Percentiles rank a stretch among this genome's conserved stretches.
Conservation (phyloP, 2,113 vertebrate species). For the Athene noctua region DNA sequence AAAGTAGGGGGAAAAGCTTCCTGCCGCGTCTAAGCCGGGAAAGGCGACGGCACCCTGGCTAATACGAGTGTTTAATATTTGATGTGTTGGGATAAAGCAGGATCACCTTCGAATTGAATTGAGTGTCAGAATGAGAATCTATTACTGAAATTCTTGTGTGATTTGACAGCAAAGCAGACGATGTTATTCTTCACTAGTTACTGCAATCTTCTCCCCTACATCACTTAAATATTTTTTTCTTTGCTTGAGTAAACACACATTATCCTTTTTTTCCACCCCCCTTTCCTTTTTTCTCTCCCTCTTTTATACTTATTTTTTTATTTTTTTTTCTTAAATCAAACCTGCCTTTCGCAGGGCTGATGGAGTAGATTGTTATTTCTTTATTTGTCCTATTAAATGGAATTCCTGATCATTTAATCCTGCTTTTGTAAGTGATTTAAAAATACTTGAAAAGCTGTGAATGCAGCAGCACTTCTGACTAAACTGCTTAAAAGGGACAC, state of each 20-base stretch:
- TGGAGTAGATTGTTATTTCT: slow-evolving; percentile 85
- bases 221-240: slow-evolving; percentile 97
- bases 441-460: slow-evolving; percentile 79
- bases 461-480: slow-evolving; percentile 59
- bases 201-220: slow-evolving; percentile 88
- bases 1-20: slow-evolving; percentile 71
- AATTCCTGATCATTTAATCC: slow-evolving; percentile 85
- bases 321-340: slow-evolving; percentile 67
- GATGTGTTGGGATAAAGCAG: slow-evolving; percentile 99
- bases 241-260: slow-evolving; percentile 95
- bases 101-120: slow-evolving; percentile 99
- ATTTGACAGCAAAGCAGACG: slow-evolving; percentile 93
- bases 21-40: slow-evolving; percentile 85
- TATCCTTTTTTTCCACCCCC: slow-evolving; percentile 81
- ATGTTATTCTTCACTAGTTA: slow-evolving; percentile 93
- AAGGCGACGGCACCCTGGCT: slow-evolving; percentile 95
- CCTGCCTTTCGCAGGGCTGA: slow-evolving; percentile 74
- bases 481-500: slow-evolving; percentile 57
- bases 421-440: slow-evolving; percentile 85
- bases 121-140: slow-evolving; percentile 99
- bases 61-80: slow-evolving; percentile 99
- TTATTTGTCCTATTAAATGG: slow-evolving; percentile 88
- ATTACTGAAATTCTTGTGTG: slow-evolving; percentile 97
- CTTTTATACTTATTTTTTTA: slow-evolving; percentile 64
- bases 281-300: slow-evolving; percentile 65